A percentile compares a stretch with the other conserved stretches of the same genome.
phyloP scores from a whole-genome alignment of 2,888 invertebrate species.

The Nephrocerus scutellatus region DNA sequence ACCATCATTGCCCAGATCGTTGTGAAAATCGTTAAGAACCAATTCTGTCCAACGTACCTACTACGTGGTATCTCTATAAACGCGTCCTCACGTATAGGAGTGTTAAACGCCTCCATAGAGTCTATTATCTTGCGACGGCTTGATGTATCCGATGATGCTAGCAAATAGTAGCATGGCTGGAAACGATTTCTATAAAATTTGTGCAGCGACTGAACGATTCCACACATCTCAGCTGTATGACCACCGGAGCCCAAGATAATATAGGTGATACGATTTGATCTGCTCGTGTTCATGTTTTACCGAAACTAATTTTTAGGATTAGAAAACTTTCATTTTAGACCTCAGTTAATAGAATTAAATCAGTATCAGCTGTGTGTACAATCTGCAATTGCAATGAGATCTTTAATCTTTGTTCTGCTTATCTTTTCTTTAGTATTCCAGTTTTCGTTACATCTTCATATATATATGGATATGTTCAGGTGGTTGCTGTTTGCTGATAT shows the following conservation, averaged over 20 bases:
- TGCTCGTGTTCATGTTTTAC: no score
- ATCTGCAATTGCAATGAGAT: no score
- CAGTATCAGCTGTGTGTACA: no score
- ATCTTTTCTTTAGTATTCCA: no score
- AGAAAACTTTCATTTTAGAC: no score
- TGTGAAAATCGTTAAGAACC: conserved; percentile 67
- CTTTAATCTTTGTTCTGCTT: no score
- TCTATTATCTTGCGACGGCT: conserved; percentile 63
- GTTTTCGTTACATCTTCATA: no score
- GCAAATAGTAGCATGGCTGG: conserved; percentile 66
- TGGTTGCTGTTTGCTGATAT: no score
- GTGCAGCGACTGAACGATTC: conserved; percentile 57
- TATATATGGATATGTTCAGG: no score
- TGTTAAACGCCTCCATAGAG: conserved; percentile 42
- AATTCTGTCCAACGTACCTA: conserved; percentile 81
- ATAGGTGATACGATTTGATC: no score
- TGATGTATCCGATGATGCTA: conserved; percentile 69
- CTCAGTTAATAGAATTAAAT: no score
- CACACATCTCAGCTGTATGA: conserved; percentile 91
- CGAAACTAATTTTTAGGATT: no score
- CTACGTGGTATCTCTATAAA: conserved; percentile 65
- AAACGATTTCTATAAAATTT: conserved; percentile 58
- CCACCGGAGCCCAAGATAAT: conserved; percentile 47
- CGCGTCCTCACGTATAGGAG: conserved; percentile 49
- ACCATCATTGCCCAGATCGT: conserved; percentile 66